Percentiles rank a stretch among this genome's conserved stretches.
phyloP scores from a whole-genome alignment of 1,140 invertebrate species.

The Archivesica marissinica region DNA sequence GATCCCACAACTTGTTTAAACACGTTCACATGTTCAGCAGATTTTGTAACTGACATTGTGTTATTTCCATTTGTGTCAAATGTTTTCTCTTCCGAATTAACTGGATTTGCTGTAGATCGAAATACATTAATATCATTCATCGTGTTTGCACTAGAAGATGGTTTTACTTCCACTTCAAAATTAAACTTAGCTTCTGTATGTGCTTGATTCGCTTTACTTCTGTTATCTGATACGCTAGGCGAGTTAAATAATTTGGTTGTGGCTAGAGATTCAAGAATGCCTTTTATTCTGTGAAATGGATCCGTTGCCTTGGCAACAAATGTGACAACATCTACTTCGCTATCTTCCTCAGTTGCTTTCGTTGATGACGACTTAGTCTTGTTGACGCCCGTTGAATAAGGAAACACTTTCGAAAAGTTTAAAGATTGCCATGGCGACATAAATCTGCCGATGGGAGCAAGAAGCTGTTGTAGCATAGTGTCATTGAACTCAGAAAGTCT shows the following conservation, averaged over 20 bases:
- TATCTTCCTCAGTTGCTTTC: slow-evolving; percentile 1
- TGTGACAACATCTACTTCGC: slow-evolving; percentile 31
- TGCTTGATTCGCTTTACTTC: background rate
- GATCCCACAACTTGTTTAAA: background rate
- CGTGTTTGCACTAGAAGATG: background rate
- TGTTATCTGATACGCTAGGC: background rate
- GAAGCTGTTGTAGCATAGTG: background rate
- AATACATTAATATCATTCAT: background rate
- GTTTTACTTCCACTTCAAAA: slow-evolving; percentile 1
- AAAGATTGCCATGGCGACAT: slow-evolving; percentile 41
- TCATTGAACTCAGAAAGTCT: background rate
- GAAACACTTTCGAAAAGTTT: slow-evolving; percentile 38
- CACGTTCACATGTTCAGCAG: background rate
- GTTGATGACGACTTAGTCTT: background rate
- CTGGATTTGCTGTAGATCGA: background rate
- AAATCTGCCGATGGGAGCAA: slow-evolving; percentile 10
- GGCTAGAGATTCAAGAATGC: background rate
- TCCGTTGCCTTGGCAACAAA: slow-evolving; percentile 40
- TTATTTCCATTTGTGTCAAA: background rate
- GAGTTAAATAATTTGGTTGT: background rate
- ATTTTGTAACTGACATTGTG: background rate
- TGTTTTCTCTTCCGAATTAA: slow-evolving; percentile 18
- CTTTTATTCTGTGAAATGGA: slow-evolving; percentile 35
- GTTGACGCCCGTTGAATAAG: background rate
- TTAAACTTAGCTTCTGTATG: slow-evolving; percentile 3